Conservation (phyloP, 2,797 vertebrate species). For the Scleropages formosus region DNA sequence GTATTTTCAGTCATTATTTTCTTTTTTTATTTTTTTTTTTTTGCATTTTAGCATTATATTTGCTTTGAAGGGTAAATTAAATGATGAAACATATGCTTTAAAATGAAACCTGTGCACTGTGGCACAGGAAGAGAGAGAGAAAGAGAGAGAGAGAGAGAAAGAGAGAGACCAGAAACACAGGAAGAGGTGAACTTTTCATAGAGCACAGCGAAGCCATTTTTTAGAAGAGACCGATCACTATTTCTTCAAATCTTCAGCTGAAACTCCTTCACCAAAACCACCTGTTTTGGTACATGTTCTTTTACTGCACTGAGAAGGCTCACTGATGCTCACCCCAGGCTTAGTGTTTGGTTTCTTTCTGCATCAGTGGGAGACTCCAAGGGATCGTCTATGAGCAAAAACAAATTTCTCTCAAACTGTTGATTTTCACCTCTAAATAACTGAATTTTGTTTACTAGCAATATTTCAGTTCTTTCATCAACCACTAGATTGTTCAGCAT, state of each 20-base stretch:
- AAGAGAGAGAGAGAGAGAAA: not conserved
- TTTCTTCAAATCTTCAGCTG: not conserved
- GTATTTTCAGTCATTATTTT: too few species aligned
- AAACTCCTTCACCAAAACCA: not conserved
- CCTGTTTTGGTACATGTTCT: not conserved
- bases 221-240: not conserved
- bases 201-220: not conserved
- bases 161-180: constrained; percentile 1
- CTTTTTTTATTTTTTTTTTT: not conserved
- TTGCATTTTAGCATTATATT: too few species aligned
- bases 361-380: not conserved
- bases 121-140: constrained; percentile 5
- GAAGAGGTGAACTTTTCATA: constrained; percentile 1
- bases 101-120: constrained; percentile 8
- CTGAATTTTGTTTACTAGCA: not conserved
- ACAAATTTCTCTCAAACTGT: not conserved
- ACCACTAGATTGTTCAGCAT: not conserved
- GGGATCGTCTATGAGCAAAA: not conserved
- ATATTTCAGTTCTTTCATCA: too few species aligned
- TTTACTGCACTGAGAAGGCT: not conserved
- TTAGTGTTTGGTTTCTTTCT: not conserved
- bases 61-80: not conserved
- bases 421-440: not conserved
- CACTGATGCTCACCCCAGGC: not conserved
- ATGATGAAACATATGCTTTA: not conserved